These are phyloP conservation scores for Caenorhabditis sp. DNA, from an alignment of 2,888 invertebrate species.

Conservation along the genomic window DNA sequence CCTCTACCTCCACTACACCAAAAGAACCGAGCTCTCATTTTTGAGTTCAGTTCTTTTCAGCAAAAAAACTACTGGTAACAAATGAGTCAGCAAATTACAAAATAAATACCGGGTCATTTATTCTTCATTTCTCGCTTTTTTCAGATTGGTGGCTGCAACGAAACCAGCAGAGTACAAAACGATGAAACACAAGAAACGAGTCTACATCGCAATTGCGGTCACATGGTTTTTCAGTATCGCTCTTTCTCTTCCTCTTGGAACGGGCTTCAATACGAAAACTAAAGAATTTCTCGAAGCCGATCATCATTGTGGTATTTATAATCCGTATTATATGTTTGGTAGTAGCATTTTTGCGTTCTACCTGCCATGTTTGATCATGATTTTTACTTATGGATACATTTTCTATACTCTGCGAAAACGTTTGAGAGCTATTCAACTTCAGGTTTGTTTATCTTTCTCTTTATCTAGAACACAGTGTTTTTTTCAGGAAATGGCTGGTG, in stretches of 20 bases:
- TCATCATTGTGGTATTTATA: conserved; percentile 70
- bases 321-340: conserved; percentile 68
- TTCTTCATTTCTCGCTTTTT: too few species aligned
- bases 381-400: conserved; percentile 73
- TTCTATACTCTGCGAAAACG: conserved; percentile 71
- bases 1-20: too few species aligned
- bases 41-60: too few species aligned
- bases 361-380: conserved; percentile 74
- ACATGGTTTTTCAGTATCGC: conserved; percentile 69
- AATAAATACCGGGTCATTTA: too few species aligned
- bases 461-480: background rate
- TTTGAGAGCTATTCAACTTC: conserved; percentile 67
- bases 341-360: conserved; percentile 72
- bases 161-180: conserved; percentile 71
- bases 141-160: conserved; percentile 68
- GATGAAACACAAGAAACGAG: conserved; percentile 64
- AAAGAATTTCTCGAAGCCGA: conserved; percentile 56
- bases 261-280: conserved; percentile 63
- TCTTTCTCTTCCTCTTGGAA: conserved; percentile 66
- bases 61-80: too few species aligned
- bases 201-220: conserved; percentile 66
- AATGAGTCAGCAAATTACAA: too few species aligned
- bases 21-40: too few species aligned
- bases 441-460: conserved; percentile 41
- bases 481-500: conserved; percentile 68